phyloP scores from a whole-genome alignment of 2,797 vertebrate species.

The Zenarchopterus dispar region DNA sequence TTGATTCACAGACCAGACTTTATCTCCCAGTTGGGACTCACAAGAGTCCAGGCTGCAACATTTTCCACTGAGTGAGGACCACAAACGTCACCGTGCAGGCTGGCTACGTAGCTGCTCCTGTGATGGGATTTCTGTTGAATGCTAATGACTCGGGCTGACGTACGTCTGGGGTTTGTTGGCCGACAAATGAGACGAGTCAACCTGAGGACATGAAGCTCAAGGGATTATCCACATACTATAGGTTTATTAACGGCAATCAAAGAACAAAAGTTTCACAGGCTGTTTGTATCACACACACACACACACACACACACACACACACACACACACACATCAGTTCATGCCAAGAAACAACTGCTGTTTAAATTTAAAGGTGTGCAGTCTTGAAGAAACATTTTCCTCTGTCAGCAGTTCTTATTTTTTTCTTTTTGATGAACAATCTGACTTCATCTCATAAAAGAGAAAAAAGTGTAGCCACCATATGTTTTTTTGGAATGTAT shows the following conservation, averaged over 20 bases:
- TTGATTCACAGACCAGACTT: constrained; percentile 25
- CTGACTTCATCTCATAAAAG: too few relatives aligned
- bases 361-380: too few relatives aligned
- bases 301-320: too few relatives aligned
- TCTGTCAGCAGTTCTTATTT: too few relatives aligned
- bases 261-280: background rate
- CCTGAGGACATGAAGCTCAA: background rate
- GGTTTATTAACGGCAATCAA: background rate
- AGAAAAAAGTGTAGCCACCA: too few relatives aligned
- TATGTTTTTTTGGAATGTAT: too few relatives aligned
- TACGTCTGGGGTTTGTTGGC: constrained; percentile 3
- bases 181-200: background rate
- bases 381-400: too few relatives aligned
- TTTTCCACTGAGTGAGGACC: constrained; percentile 44
- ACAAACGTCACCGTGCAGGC: constrained; percentile 34
- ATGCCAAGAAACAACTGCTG: too few relatives aligned
- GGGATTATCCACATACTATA: background rate
- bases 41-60: constrained; percentile 30
- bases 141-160: constrained; percentile 39
- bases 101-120: constrained; percentile 14
- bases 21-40: constrained; percentile 46
- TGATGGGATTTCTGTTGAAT: constrained; percentile 22
- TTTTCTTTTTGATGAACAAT: too few relatives aligned
- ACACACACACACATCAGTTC: too few relatives aligned
- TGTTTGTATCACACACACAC: too few relatives aligned